Base-by-base conservation (phyloP, 1,140 invertebrate genomes). In the Drosophila nasuta region DNA sequence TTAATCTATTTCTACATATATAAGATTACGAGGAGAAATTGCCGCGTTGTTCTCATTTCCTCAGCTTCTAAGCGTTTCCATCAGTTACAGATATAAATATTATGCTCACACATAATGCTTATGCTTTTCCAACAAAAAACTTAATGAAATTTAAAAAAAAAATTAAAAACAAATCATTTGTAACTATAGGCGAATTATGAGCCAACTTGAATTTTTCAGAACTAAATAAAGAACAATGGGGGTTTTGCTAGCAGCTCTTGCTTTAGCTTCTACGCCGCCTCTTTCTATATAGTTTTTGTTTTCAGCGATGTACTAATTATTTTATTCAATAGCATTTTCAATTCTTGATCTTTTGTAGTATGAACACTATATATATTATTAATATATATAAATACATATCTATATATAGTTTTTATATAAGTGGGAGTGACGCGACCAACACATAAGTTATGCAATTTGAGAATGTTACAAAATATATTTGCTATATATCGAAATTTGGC, bases 61-160 rank as follows among this genome's bases (percentile, higher is more conserved):
- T 13, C 59, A 63, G 35, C 15, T 54, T 41, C 33, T 57, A 75
- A 71, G 67, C 73, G 60, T 71, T 75, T 43, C 45, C 62, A 67
- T 72, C 41, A 52, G 28, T 52, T 52, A 52, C n/a, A 52, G 52
- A 51, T 48, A 59, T 17, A 65, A 35, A 65, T 30, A 30, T 28
- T 59, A 41, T 66, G 52, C 52, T 46, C 25, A 57, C 25, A 15
- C 30, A 57, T 30, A 48, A 57, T 25, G 45, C 63, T 46, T 54
- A 58, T 54, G 33, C 4, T 51, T 52, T 52, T 11, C n/a, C 25
- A 30, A 52, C 51, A 52, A 52, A 52, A 81, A 87, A 88, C 83
- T 77, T 88, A 82, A 86, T 86, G 71, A 51, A 51, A 51, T 51
- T 51, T n/a, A 0, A 10, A 4, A 51, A 51, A 51, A 51, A 25